Evolutionary conservation across 2,797 vertebrate genomes (phyloP), one percentile per base, ranked within the genome.

Genomic region (Parotocinclus haroldoi): DNA sequence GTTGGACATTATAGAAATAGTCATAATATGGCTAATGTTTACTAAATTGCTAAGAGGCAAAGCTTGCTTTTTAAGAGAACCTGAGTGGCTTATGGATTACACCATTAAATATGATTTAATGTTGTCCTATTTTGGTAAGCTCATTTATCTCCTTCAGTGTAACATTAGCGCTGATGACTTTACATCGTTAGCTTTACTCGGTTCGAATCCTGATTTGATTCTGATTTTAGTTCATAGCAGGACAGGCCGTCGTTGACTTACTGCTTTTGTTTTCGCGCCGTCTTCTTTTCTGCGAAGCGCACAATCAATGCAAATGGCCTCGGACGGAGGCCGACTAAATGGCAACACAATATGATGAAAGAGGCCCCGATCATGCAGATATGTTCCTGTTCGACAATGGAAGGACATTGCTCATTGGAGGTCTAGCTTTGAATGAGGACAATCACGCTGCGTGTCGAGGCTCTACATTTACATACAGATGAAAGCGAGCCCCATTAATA

Each of bases 261-360:
- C 61, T 27, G 69, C 27, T 1, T 58, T 56, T 66, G 48, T 74
- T 71, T 65, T 27, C 5, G 27, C 27, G 27, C 27, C 27, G 27
- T 27, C 5, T 27, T 5, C 2, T 27, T 27, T 27, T 27, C 2
- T 5, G 49, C 50, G 60, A 69, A 68, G 50, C 63, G 50, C 58
- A 36, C 58, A 67, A 73, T 73, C 66, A 48, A 67, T 75, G 63
- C 55, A 64, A 78, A 69, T 54, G 51, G 62, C 56, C 58, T 58
- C 56, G 44, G 45, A 63, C 66, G 69, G 66, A 39, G 39, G 55
- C 48, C 48, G 59, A 17, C 66, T 58, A 14, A 48, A 72, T 3
- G 56, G 55, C n/a, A 50, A 70, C 66, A 60, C 40, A 64, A 67
- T 54, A 50, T 64, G 69, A 55, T 69, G 62, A 51, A 54, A 54